Conservation (phyloP, 2,113 vertebrate genomes). For the Reinhardtius hippoglossoides region DNA sequence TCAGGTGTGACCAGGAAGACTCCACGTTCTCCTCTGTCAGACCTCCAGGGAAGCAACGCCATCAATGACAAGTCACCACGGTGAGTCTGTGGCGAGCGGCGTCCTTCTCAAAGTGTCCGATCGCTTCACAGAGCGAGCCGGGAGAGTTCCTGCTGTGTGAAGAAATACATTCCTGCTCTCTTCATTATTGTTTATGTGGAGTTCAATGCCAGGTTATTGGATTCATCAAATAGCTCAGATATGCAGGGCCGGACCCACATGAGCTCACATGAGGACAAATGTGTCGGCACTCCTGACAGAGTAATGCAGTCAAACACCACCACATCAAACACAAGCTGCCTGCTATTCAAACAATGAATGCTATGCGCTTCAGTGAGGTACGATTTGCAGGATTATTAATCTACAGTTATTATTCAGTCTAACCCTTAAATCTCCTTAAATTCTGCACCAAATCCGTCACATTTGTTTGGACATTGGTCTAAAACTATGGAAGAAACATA, state of each 20-base stretch:
- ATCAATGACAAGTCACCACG: constrained; percentile 87
- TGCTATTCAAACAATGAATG: too few species aligned
- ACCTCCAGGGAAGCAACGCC: constrained; percentile 93
- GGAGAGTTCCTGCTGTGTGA: neutral
- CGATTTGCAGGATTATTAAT: too few species aligned
- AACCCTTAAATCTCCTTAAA: too few species aligned
- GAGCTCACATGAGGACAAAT: neutral
- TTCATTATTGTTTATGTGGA: neutral
- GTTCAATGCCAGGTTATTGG: neutral
- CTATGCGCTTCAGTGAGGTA: too few species aligned
- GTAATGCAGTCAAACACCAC: neutral
- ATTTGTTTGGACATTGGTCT: too few species aligned
- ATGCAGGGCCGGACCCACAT: neutral
- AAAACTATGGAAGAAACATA: too few species aligned
- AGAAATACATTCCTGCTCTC: neutral
- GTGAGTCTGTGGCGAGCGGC: constrained; percentile 74
- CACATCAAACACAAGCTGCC: too few species aligned
- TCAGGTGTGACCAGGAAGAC: constrained; percentile 90
- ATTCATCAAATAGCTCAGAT: neutral
- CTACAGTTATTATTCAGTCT: too few species aligned
- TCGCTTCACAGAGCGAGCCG: too few species aligned
- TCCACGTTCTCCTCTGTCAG: constrained; percentile 90
- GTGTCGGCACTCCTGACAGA: neutral
- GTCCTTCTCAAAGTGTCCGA: neutral
- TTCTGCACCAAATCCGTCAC: too few species aligned